Conservation (phyloP, 2,113 vertebrate species). For the Apistogramma diplotaenia region DNA sequence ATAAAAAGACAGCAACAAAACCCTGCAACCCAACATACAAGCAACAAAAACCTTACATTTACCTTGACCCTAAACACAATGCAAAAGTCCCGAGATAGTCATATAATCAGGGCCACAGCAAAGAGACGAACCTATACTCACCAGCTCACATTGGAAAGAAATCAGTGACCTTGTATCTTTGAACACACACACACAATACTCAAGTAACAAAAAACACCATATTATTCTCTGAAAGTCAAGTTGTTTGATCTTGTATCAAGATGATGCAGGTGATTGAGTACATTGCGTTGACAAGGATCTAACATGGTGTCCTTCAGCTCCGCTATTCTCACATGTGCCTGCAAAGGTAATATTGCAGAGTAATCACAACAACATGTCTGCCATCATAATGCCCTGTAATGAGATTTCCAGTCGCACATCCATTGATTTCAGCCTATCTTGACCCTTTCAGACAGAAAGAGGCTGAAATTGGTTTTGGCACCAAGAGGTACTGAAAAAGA, state of each 20-base stretch:
- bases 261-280: slow-evolving; percentile 38
- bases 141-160: not conserved
- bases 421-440: slow-evolving; percentile 39
- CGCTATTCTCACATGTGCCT: slow-evolving; percentile 25
- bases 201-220: not conserved
- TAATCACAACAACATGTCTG: slow-evolving; percentile 55
- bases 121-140: not conserved
- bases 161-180: not conserved
- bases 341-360: slow-evolving; percentile 35
- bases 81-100: not conserved
- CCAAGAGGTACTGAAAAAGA: slow-evolving; percentile 14
- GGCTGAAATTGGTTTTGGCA: slow-evolving; percentile 49
- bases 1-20: too few species aligned
- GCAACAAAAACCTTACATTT: too few species aligned
- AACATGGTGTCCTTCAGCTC: slow-evolving; percentile 34
- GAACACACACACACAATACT: slow-evolving; percentile 7
- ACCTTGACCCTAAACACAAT: too few species aligned
- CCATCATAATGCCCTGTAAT: slow-evolving; percentile 60
- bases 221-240: slow-evolving; percentile 60
- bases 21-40: too few species aligned
- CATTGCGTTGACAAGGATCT: slow-evolving; percentile 6
- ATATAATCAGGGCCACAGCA: not conserved
- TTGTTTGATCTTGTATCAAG: slow-evolving; percentile 45
- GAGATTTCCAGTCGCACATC: slow-evolving; percentile 44
- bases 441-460: slow-evolving; percentile 38